These are phyloP conservation scores for Branchinecta lynchi DNA, from an alignment of 1,140 invertebrate genomes.

Conservation along the genomic window DNA sequence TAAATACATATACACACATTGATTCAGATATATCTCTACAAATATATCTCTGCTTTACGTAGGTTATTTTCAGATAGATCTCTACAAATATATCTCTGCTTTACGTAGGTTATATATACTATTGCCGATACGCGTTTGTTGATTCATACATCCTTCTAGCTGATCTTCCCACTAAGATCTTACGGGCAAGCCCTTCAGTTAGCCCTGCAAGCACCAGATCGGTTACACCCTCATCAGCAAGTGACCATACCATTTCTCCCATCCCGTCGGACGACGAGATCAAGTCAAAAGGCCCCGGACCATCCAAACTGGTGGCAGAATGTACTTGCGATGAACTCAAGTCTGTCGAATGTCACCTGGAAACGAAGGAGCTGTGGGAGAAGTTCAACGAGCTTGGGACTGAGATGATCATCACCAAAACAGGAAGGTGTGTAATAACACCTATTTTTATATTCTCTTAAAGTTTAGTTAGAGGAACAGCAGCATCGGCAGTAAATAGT, in stretches of 20 bases:
- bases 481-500: no score
- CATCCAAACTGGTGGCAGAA: constrained; percentile 27
- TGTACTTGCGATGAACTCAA: constrained; percentile 39
- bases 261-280: neutral
- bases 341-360: constrained; percentile 31
- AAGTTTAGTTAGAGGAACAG: no score
- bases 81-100: no score
- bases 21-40: no score
- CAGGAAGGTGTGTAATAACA: constrained; percentile 16
- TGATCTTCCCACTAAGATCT: neutral
- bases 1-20: no score
- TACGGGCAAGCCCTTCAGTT: neutral
- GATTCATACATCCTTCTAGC: no score
- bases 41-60: no score
- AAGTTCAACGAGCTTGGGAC: constrained; percentile 4
- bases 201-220: neutral
- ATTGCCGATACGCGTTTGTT: no score
- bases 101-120: no score
- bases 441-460: no score
- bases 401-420: constrained; percentile 15
- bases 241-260: neutral
- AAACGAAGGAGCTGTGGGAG: constrained; percentile 55
- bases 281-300: neutral
- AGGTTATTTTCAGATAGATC: no score
- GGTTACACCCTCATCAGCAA: neutral